Percentiles rank a stretch among this genome's conserved stretches.
phyloP scores from a whole-genome alignment of 2,113 vertebrate species.

The Hipposideros armiger region DNA sequence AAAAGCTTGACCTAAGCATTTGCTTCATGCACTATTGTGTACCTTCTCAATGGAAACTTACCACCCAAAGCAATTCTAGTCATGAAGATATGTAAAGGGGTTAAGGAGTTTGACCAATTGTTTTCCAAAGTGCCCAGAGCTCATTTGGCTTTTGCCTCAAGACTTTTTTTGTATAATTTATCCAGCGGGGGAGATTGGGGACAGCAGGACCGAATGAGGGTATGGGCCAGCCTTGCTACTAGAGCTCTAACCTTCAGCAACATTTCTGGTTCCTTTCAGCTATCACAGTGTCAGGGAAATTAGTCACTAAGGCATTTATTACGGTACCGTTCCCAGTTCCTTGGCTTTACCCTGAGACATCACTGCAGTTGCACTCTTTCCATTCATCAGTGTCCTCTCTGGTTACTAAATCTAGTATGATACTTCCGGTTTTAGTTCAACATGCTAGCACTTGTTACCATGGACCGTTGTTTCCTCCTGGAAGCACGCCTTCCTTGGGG shows the following conservation, averaged over 20 bases:
- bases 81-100: neutral
- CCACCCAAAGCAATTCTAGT: neutral
- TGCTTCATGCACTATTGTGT: neutral
- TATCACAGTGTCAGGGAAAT: too few species aligned
- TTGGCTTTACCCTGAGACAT: neutral
- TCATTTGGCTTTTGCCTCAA: neutral
- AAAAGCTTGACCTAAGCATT: neutral
- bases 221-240: neutral
- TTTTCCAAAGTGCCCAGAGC: neutral
- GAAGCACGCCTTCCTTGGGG: neutral
- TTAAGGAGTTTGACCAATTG: neutral
- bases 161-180: neutral
- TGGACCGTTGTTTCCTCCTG: neutral
- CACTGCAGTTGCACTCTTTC: neutral
- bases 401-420: neutral
- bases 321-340: neutral
- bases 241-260: neutral
- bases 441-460: accelerated
- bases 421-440: neutral
- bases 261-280: neutral
- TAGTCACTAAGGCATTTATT: neutral
- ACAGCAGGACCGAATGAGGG: neutral
- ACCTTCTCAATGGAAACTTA: neutral
- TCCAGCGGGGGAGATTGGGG: neutral
- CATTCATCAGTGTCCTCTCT: neutral